Conservation (phyloP, 2,797 vertebrate genomes). For the Vultur gryphus region DNA sequence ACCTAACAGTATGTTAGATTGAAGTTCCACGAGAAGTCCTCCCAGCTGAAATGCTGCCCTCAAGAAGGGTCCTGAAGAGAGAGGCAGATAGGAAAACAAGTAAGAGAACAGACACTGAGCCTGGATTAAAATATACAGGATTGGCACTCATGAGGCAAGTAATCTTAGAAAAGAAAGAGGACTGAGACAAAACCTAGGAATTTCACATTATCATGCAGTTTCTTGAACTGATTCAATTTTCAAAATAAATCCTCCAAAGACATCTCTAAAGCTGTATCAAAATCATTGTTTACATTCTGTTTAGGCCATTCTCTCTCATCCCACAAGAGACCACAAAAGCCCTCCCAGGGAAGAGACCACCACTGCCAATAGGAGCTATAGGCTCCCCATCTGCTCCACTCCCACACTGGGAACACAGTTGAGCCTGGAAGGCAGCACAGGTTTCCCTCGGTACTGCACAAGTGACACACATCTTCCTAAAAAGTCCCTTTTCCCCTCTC, state of each 20-base stretch:
- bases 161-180: background rate
- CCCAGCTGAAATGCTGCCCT: background rate
- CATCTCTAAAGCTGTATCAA: background rate
- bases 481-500: background rate
- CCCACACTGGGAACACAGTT: accelerated
- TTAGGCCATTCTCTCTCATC: background rate
- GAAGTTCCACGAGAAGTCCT: background rate
- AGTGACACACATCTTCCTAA: background rate
- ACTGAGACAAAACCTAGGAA: background rate
- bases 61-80: background rate
- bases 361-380: background rate
- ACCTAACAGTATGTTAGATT: background rate
- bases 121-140: background rate
- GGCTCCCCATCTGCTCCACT: background rate
- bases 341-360: background rate
- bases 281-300: background rate
- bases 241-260: background rate
- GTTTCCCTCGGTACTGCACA: background rate
- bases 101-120: background rate
- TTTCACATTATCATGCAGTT: background rate
- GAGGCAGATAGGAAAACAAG: background rate
- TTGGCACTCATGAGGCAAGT: background rate
- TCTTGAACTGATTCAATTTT: background rate
- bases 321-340: background rate
- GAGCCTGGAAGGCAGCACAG: background rate